A percentile compares a stretch with the other conserved stretches of the same genome.
Conservation (phyloP, 2,113 vertebrate genomes). For the Glaucomys volans region DNA sequence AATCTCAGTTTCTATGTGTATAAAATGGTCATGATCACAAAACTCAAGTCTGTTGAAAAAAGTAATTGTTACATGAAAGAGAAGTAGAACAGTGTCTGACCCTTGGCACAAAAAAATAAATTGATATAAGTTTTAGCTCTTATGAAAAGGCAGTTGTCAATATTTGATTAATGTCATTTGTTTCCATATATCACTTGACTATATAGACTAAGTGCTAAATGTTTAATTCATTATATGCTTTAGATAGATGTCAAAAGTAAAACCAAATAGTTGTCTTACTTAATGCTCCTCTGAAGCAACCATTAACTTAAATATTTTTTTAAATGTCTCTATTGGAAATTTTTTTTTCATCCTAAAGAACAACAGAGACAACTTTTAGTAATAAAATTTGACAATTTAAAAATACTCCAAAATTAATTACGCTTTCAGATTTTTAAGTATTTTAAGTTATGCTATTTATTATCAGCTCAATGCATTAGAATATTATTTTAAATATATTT, state of each 20-base stretch:
- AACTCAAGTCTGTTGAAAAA: neutral
- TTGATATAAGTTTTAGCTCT: neutral
- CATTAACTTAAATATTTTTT: neutral
- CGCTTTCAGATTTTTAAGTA: neutral
- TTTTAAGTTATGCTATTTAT: neutral
- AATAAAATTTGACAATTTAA: neutral
- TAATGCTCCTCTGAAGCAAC: too few relatives aligned
- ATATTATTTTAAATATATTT: neutral
- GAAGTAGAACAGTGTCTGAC: neutral
- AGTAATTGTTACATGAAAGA: neutral
- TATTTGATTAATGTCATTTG: neutral
- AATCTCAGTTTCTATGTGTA: neutral
- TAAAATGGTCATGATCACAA: neutral
- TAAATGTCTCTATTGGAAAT: neutral
- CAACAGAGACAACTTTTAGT: neutral
- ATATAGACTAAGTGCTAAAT: neutral
- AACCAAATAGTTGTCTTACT: neutral
- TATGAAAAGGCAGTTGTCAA: neutral
- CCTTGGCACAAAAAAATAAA: neutral
- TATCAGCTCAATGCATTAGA: neutral
- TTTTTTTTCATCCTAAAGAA: neutral
- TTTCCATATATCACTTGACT: neutral
- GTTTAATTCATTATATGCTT: neutral
- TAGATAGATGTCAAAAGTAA: neutral
- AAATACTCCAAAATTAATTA: neutral